Base-by-base conservation (phyloP, 1,140 invertebrate genomes). In the Drosophila sproati region DNA sequence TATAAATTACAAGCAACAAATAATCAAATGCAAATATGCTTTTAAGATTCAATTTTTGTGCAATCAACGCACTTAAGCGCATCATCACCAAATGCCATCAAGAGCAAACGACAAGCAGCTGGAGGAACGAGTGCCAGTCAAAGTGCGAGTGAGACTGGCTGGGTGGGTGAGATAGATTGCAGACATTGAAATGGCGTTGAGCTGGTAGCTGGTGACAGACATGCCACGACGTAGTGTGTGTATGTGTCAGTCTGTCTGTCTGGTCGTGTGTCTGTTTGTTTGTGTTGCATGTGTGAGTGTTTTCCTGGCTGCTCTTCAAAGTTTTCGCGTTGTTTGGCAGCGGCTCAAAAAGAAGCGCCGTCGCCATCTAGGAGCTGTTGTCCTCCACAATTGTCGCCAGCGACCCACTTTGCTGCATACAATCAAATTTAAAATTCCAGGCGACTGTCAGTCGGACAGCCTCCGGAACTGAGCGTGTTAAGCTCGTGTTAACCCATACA, bases 1-100 rank as follows among this genome's bases (percentile, higher is more conserved):
- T 83, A 83, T 76, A 88, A 89, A 89, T 88, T 78, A 83, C 73
- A 77, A 67, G 77, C 77, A 83, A 89, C 85, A 88, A 89, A 88
- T 87, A 88, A 88, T 80, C 85, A 89, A 89, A 83, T 89, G 77
- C 80, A 88, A 88, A 88, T 88, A 89, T 89, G 67, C 83, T 66
- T 66, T 83, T 82, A 88, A 72, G 73, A 88, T 80, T 89, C 80
- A 89, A 88, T 89, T 88, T 89, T 73, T 78, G 80, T 83, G 83
- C 83, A 88, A 88, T 88, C 83, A 88, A 86, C 66, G 50, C 51
- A 75, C 48, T 43, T 50, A 63, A 73, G 68, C 54, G 80, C 64
- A 57, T 66, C 73, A 70, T 60, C 56, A 59, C 51, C 32, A 57
- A 57, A 64, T 51, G 45, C 60, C 39, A 64, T 41, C 29, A 34